Evolutionary conservation across 1,140 invertebrate genomes (phyloP), one percentile per base, ranked within the genome.

Genomic region (Saxidomus purpurata): DNA sequence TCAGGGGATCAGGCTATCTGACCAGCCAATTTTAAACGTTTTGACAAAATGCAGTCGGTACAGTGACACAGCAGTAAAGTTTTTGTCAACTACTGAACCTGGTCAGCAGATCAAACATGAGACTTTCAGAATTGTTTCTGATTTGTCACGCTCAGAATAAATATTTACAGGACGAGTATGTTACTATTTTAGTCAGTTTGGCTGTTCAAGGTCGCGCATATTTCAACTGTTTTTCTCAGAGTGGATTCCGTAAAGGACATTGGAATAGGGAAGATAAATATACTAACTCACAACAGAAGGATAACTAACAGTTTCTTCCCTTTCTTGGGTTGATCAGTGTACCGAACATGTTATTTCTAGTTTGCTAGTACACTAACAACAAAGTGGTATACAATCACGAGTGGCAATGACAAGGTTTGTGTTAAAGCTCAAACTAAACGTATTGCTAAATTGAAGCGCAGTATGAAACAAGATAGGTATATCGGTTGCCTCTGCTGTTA

Each of bases 111-210:
- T 87, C 2, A 61, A 22, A 13, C 28, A 79, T 15, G 36, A n/a
- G n/a, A 87, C 74, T 40, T 52, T 87, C 22, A 11, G 31, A 87
- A 40, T 34, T 87, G 34, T 87, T 79, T 36, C 43, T 74, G 8
- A 52, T 87, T 15, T 43, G n/a, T 13, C 47, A 38, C 4, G 88
- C 88, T 47, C 88, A 89, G 36, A 52, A 63, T 0, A 84, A 85
- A 8, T 84, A 79, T 67, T 52, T 85, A 1, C 88, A 89, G 43
- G 49, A 76, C 38, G 59, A 90, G 52, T 90, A 85, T 59, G 83
- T 82, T 17, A 25, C 69, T 25, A 47, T 89, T 17, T 25, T 89
- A 69, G 89, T 47, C 77, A 86, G 49, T 90, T 80, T 55, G 89
- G 86, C 49, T 38, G 9, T 69, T 38, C 76, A 22, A 85, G 61